phyloP scores from a whole-genome alignment of 2,113 vertebrate species.

The human region GRCh38 chr4:3296501-3297000 shows the following conservation, averaged over 20 bases:
- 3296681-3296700: background rate
- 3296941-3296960: background rate
- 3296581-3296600: background rate
- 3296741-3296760: background rate
- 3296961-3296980: background rate
- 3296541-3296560: background rate
- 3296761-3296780: background rate
- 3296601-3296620: background rate
- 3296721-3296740: background rate
- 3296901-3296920: no score
- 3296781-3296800: background rate
- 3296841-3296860: background rate
- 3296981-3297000: background rate
- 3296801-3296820: background rate
- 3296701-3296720: accelerated
- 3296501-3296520: background rate
- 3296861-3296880: accelerated
- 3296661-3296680: background rate
- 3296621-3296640: background rate
- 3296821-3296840: background rate
- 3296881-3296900: background rate
- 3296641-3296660: background rate
- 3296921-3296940: accelerated
- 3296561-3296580: background rate
- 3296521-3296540: background rate